Conservation (phyloP, 2,797 vertebrate genomes). For the Percopsis omiscomaycus region DNA sequence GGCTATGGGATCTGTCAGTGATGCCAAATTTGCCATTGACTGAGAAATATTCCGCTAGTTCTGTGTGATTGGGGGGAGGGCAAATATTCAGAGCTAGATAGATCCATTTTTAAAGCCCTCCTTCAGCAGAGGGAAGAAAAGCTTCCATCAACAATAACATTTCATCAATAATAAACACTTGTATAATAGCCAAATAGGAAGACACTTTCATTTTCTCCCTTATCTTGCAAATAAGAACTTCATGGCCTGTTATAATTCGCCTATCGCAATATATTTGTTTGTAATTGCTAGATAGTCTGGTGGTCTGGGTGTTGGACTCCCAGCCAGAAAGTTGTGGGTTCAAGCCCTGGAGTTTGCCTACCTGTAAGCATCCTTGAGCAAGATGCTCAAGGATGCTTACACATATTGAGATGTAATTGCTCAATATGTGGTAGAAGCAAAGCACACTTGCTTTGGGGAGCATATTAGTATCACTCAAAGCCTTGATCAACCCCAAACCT, state of each 20-base stretch:
- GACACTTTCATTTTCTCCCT: slow-evolving; percentile 23
- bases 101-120: slow-evolving; percentile 34
- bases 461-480: too few relatives aligned
- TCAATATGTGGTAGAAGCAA: too few relatives aligned
- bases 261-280: too few relatives aligned
- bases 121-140: slow-evolving; percentile 20
- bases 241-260: slow-evolving; percentile 6
- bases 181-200: background rate
- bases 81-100: slow-evolving; percentile 29
- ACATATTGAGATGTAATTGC: too few relatives aligned
- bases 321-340: too few relatives aligned
- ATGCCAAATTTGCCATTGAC: slow-evolving; percentile 28
- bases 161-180: slow-evolving; percentile 45
- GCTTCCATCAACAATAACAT: slow-evolving; percentile 19
- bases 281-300: too few relatives aligned
- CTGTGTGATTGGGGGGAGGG: slow-evolving; percentile 23
- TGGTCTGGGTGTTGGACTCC: too few relatives aligned
- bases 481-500: too few relatives aligned
- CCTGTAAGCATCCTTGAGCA: too few relatives aligned
- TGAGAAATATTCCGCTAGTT: slow-evolving; percentile 36
- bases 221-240: slow-evolving; percentile 19
- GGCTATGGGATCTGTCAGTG: slow-evolving; percentile 33
- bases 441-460: too few relatives aligned
- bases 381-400: too few relatives aligned
- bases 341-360: too few relatives aligned